Base-by-base conservation (phyloP, 1,140 invertebrate species). In the Conopomorpha cramerella region DNA sequence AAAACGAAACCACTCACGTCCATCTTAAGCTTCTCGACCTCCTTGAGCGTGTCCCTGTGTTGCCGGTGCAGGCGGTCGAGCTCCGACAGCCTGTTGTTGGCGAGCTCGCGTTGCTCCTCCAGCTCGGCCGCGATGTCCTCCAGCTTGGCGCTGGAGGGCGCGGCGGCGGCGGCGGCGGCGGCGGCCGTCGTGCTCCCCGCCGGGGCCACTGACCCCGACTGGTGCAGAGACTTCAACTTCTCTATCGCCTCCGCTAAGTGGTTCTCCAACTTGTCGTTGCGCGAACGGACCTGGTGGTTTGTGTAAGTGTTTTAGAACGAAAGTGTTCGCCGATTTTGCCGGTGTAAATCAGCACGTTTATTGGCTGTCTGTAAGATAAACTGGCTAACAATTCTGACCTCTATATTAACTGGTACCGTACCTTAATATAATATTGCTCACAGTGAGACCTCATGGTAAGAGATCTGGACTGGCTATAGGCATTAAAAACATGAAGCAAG, bases 1-100 rank as follows among this genome's bases (percentile, higher is more conserved):
- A 30, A 30, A 30, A 30, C 28, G 11, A 30, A 11, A 30, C 13
- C 4, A 84, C 91, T 89, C 79, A 96, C 93, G 84, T 98, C 95
- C 92, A 98, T 96, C 77, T 97, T 97, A 0, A 98, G 82, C 63
- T 93, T 94, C 72, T 99, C 96, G 2, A 98, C 88, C 76, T 96
- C 90, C 67, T 96, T 96, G 3, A 97, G 77, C 3, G 91, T 85
- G 59, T 97, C 93, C 12, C 95, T 83, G 64, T 98, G 93, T 33
- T 95, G 91, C 47, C 91, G 85, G 67, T 96, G 93, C 26, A 98
- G 71, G 58, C 95, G 92, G 67, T 99, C 95, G 16, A 99, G 78
- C 79, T 99, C 96, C 39, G 87, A 88, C 12, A 99, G 76, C 28
- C 96, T 81, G 65, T 95, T 97, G 54, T 92, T 91, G 14, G 95